Percentiles rank a stretch among this genome's conserved stretches.
Conservation (phyloP, 2,113 vertebrate species). For the Neolamprologus modestus region DNA sequence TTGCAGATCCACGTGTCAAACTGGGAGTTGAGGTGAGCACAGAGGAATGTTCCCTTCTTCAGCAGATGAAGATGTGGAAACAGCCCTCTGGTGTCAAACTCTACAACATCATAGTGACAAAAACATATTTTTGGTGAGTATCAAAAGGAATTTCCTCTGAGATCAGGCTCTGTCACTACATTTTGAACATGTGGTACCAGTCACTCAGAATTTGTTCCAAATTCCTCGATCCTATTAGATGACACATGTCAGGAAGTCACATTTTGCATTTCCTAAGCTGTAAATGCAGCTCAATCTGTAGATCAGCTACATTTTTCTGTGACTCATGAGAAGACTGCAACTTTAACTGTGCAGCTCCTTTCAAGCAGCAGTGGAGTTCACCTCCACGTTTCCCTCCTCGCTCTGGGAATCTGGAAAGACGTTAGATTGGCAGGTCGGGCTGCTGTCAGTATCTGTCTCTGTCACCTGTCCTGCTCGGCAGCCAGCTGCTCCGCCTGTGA, state of each 20-base stretch:
- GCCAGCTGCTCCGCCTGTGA: conserved; percentile 59
- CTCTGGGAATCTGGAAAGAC: not conserved
- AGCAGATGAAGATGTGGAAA: not conserved
- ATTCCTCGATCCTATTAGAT: not conserved
- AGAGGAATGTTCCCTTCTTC: not conserved
- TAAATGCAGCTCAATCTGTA: not conserved
- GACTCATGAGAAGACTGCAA: not conserved
- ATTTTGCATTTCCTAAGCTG: not conserved
- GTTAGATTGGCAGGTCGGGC: conserved; percentile 29
- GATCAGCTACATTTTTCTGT: not conserved
- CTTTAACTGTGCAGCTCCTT: not conserved
- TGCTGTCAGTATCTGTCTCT: conserved; percentile 19
- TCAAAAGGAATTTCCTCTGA: not conserved
- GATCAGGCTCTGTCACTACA: not conserved
- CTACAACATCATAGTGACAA: not conserved
- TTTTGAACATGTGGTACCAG: not conserved
- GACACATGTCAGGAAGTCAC: not conserved
- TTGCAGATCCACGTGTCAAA: not conserved
- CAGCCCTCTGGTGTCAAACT: not conserved
- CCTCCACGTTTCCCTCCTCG: not conserved
- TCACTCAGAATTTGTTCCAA: not conserved
- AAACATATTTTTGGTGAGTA: not conserved
- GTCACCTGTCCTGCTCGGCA: conserved; percentile 42
- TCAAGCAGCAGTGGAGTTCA: not conserved
- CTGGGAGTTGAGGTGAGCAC: not conserved